Percentiles rank a stretch among this genome's conserved stretches.
These are phyloP conservation scores for Danionella dracula DNA, from an alignment of 2,797 vertebrate species.

Conservation along the genomic window DNA sequence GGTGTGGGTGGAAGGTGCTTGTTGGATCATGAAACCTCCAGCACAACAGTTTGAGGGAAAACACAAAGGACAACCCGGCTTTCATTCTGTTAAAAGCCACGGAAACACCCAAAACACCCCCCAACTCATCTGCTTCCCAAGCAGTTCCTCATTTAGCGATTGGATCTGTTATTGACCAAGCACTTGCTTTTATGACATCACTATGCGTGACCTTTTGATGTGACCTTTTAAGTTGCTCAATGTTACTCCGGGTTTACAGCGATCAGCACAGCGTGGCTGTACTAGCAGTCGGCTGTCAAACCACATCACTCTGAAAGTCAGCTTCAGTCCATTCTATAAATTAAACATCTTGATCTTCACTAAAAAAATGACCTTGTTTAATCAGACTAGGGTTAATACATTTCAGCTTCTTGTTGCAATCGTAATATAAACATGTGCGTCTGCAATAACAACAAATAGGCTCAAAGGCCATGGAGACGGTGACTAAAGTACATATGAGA, in stretches of 20 bases:
- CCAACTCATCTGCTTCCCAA: not conserved
- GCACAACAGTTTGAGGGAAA: not conserved
- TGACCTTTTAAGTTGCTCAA: constrained; percentile 10
- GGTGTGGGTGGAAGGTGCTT: not conserved
- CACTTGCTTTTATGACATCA: constrained; percentile 1
- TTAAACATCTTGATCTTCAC: not conserved
- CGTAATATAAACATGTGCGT: too few relatives aligned
- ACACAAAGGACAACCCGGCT: constrained; percentile 11
- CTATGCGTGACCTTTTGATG: not conserved
- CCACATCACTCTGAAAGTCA: not conserved
- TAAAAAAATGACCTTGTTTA: not conserved
- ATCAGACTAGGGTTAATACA: too few relatives aligned
- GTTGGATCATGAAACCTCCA: not conserved
- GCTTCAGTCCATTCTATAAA: not conserved
- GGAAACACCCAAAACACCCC: not conserved
- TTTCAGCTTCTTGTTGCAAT: too few relatives aligned
- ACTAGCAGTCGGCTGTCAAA: not conserved
- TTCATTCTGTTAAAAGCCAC: not conserved
- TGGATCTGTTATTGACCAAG: not conserved
- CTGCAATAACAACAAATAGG: too few relatives aligned
- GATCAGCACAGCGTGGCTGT: not conserved
- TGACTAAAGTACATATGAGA: too few relatives aligned
- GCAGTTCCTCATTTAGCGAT: not conserved
- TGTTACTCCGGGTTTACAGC: not conserved
- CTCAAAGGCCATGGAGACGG: too few relatives aligned